phyloP scores from a whole-genome alignment of 2,888 invertebrate species.

The Scaptomyza polygonia region DNA sequence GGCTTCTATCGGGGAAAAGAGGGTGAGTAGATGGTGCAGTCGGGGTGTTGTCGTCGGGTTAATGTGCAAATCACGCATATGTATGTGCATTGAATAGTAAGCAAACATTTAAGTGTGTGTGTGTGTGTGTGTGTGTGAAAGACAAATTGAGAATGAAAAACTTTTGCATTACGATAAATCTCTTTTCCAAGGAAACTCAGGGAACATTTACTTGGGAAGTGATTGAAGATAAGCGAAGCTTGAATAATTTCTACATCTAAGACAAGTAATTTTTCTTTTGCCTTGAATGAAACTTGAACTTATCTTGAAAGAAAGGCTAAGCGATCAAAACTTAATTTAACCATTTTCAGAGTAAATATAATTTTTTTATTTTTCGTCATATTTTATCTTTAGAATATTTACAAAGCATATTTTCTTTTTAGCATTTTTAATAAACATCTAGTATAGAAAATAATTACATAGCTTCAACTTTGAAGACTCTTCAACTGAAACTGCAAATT shows the following conservation, averaged over 20 bases:
- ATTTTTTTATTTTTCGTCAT: not conserved
- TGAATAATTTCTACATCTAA: not conserved
- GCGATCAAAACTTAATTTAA: too few relatives aligned
- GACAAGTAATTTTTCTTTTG: too few relatives aligned
- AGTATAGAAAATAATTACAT: too few relatives aligned
- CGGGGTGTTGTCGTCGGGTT: conserved; percentile 9
- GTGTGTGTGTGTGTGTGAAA: conserved; percentile 4
- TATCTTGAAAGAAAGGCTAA: not conserved
- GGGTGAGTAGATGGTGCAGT: not conserved
- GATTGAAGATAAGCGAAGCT: not conserved
- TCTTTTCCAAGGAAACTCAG: not conserved
- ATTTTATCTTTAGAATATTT: not conserved
- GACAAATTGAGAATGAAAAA: conserved; percentile 15
- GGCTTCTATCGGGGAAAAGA: not conserved
- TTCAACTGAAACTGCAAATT: conserved; percentile 17
- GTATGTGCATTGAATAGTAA: conserved; percentile 38
- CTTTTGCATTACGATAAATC: conserved; percentile 16
- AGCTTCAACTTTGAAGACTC: too few relatives aligned
- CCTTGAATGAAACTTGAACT: not conserved
- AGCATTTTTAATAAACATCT: too few relatives aligned
- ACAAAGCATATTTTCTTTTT: not conserved
- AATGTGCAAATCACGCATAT: conserved; percentile 49
- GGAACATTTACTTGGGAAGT: not conserved
- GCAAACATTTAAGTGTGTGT: conserved; percentile 12
- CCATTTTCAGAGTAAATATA: not conserved